A percentile compares a stretch with the other conserved stretches of the same genome.
Evolutionary conservation across 2,797 vertebrate species (phyloP).

Genomic region (Enteromius afrohamiltoni): DNA sequence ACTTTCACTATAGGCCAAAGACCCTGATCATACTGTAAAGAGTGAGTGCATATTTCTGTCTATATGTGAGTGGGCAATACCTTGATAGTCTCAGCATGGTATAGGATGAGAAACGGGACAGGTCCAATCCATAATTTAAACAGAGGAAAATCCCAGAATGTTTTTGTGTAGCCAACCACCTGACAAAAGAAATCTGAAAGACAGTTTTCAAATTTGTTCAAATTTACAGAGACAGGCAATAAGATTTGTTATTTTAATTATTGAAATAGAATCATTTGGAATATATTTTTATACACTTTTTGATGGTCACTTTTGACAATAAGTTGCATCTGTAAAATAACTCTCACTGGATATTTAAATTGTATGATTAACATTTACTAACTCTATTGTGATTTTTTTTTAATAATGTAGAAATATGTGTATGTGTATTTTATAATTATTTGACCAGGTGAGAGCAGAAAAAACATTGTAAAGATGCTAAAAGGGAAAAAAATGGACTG

Average conservation of each 20-base stretch:
- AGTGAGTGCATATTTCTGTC: neutral
- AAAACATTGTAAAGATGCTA: neutral
- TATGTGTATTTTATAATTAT: neutral
- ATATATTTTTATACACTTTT: neutral
- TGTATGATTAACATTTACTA: neutral
- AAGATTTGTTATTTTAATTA: neutral
- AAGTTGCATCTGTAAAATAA: neutral
- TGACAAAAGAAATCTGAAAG: constrained; percentile 89
- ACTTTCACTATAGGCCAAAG: neutral
- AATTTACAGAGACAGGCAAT: neutral
- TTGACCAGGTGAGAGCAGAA: neutral
- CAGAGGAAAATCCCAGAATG: constrained; percentile 71
- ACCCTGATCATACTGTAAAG: neutral
- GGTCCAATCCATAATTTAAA: constrained; percentile 90
- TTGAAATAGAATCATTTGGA: neutral
- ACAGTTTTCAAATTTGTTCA: neutral
- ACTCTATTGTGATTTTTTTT: neutral
- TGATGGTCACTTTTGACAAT: neutral
- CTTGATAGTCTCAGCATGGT: constrained; percentile 86
- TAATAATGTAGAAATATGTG: no score
- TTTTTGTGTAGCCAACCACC: constrained; percentile 61
- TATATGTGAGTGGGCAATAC: constrained; percentile 67
- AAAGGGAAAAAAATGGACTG: neutral
- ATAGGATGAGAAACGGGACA: constrained; percentile 80
- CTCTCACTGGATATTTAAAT: neutral